phyloP scores from a whole-genome alignment of 1,140 invertebrate species.

The Pseudomyrmex sp. region DNA sequence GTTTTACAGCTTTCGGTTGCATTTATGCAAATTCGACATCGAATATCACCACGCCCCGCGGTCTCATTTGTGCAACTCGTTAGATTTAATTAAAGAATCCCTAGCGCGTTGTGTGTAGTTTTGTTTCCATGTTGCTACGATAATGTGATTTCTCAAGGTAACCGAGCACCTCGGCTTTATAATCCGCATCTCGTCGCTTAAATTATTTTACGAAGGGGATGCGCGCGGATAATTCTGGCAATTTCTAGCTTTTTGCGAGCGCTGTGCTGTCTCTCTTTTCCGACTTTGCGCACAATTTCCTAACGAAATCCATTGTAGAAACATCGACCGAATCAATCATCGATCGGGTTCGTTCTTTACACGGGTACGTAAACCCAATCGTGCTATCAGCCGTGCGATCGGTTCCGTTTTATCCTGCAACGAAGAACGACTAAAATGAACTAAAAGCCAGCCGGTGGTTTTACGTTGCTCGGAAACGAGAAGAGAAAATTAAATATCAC shows the following conservation, averaged over 20 bases:
- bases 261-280: neutral
- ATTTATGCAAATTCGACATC: neutral
- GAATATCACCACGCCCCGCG: neutral
- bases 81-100: neutral
- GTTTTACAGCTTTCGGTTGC: neutral
- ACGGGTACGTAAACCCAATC: constrained; percentile 37
- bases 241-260: neutral
- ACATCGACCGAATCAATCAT: constrained; percentile 47
- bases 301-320: constrained; percentile 41
- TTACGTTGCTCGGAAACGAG: constrained; percentile 30
- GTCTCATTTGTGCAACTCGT: neutral
- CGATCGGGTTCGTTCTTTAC: constrained; percentile 34
- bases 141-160: neutral
- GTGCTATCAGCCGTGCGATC: constrained; percentile 45
- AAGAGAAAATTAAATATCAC: constrained; percentile 51
- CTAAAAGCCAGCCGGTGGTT: constrained; percentile 40
- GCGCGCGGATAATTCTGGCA: neutral
- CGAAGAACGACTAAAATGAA: constrained; percentile 45
- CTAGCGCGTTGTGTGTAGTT: no score
- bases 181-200: neutral
- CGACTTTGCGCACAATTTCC: neutral
- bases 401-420: constrained; percentile 42
- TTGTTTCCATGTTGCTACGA: neutral
- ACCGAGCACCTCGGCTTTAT: neutral
- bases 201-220: neutral